These are phyloP conservation scores for Protonibea diacanthus DNA, from an alignment of 2,797 vertebrate genomes.

Conservation along the genomic window DNA sequence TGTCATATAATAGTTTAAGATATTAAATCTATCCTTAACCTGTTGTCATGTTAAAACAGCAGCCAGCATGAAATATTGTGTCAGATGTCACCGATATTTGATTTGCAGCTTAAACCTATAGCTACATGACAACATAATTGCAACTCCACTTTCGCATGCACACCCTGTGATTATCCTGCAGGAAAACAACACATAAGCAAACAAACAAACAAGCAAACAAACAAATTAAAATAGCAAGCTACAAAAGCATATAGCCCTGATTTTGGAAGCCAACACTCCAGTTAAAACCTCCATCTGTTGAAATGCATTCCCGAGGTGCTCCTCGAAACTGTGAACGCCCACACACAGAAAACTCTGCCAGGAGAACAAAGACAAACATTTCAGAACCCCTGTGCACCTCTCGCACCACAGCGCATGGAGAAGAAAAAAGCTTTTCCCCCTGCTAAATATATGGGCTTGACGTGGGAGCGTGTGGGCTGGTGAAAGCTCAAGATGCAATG, in stretches of 20 bases:
- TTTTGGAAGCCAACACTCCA: slow-evolving; percentile 78
- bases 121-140: slow-evolving; percentile 59
- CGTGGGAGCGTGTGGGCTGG: slow-evolving; percentile 82
- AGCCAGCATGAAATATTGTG: slow-evolving; percentile 31
- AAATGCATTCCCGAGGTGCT: slow-evolving; percentile 84
- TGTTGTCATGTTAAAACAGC: slow-evolving; percentile 32
- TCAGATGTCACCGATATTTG: slow-evolving; percentile 53
- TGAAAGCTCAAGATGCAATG: slow-evolving; percentile 75
- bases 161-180: slow-evolving; percentile 68
- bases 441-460: slow-evolving; percentile 83
- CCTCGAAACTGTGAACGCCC: slow-evolving; percentile 83
- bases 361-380: slow-evolving; percentile 87
- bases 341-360: slow-evolving; percentile 78
- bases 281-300: slow-evolving; percentile 85
- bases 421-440: slow-evolving; percentile 70
- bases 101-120: slow-evolving; percentile 58
- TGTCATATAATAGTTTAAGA: background rate
- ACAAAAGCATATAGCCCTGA: slow-evolving; percentile 79
- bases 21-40: slow-evolving; percentile 27
- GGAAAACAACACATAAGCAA: slow-evolving; percentile 69
- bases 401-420: slow-evolving; percentile 74
- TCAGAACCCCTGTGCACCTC: slow-evolving; percentile 80
- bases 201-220: slow-evolving; percentile 75
- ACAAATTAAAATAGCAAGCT: slow-evolving; percentile 82
- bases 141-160: slow-evolving; percentile 35